Evolutionary conservation across 2,888 invertebrate genomes (phyloP), one percentile per base, ranked within the genome.

Genomic region (Apeira syringaria): DNA sequence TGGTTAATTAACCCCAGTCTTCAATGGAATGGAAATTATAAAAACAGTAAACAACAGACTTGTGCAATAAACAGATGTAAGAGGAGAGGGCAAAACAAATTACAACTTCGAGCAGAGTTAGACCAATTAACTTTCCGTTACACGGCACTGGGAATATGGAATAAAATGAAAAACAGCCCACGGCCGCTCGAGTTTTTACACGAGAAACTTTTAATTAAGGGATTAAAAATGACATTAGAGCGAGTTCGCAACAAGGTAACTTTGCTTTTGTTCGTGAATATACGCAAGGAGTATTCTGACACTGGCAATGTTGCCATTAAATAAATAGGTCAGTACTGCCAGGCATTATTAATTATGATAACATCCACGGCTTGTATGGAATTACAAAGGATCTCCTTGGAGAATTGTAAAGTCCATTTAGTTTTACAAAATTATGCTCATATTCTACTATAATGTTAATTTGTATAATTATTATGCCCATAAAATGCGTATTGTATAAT

Each of bases 51-150:
- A 79, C 73, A 80, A 76, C 67, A 61, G 70, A 68, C 68, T 75
- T 74, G 65, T 58, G 60, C 71, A 79, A 81, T 81, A 84, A 80
- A 77, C 80, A 83, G 76, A 81, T 77, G 79, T 78, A 80, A 68
- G 57, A 61, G 62, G n/a, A 76, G 69, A 79, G 74, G 61, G 74
- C 61, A 71, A 81, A 88, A 86, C 85, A 84, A 87, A 87, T 86
- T 86, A 87, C 77, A 88, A 87, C 80, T 87, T 82, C 58, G 74
- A 74, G 64, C 74, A 60, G 79, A 86, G 84, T 85, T 77, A 74
- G 74, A 82, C 87, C 86, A 87, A 89, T 88, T 88, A 88, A 82
- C 85, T 86, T 87, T 83, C 81, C 78, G 86, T 85, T 86, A 87
- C 85, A 80, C 33, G 29, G 70, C 77, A 72, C 65, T 74, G 78